Percentiles rank a stretch among this genome's conserved stretches.
These are phyloP conservation scores for Leiothrix lutea DNA, from an alignment of 2,113 vertebrate species.

Conservation along the genomic window DNA sequence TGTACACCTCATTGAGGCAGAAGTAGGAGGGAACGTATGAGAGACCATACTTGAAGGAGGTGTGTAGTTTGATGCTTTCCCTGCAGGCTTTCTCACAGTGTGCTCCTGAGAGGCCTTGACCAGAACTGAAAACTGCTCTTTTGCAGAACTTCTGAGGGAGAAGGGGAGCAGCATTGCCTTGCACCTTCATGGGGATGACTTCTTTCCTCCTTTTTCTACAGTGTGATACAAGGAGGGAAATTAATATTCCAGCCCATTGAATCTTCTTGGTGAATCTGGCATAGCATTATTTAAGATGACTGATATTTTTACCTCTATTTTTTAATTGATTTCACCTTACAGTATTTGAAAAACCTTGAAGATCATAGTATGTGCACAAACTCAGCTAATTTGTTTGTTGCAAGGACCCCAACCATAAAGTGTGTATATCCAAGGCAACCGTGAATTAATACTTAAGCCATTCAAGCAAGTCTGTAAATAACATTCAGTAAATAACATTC, in stretches of 20 bases:
- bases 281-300: background rate
- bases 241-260: background rate
- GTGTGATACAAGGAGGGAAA: background rate
- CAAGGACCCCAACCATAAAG: background rate
- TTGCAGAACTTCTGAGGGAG: background rate
- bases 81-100: background rate
- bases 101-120: background rate
- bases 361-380: background rate
- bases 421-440: background rate
- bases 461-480: conserved; percentile 31
- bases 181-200: background rate
- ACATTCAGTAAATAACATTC: background rate
- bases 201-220: background rate
- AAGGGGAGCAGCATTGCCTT: background rate
- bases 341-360: background rate
- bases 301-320: background rate
- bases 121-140: background rate
- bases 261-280: background rate
- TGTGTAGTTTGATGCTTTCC: background rate
- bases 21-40: background rate
- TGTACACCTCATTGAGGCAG: background rate
- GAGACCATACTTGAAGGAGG: background rate
- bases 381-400: background rate
- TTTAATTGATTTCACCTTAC: background rate
- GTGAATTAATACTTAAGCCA: background rate